phyloP scores from a whole-genome alignment of 1,140 invertebrate genomes.

The Aphidius gifuensis region DNA sequence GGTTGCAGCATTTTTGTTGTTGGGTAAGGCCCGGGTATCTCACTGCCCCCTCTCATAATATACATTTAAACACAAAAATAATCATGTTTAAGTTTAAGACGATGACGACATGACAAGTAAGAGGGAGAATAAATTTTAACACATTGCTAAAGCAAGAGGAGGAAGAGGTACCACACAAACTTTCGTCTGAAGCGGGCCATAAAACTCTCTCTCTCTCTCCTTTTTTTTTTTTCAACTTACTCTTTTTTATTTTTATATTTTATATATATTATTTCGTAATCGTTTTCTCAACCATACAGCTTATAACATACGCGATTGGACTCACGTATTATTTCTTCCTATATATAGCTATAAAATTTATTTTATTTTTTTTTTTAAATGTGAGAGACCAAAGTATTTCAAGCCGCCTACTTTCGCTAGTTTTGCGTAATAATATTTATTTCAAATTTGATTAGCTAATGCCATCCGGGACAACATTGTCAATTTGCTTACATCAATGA shows the following conservation, averaged over 20 bases:
- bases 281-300: slow-evolving; percentile 33
- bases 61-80: background rate
- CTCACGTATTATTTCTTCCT: slow-evolving; percentile 35
- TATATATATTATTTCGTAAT: slow-evolving; percentile 34
- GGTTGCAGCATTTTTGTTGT: slow-evolving; percentile 15
- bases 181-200: slow-evolving; percentile 19
- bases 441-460: slow-evolving; percentile 34
- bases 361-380: background rate
- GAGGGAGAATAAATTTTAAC: background rate
- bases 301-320: slow-evolving; percentile 24
- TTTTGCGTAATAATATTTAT: slow-evolving; percentile 44
- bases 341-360: slow-evolving; percentile 24
- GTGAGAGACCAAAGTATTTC: slow-evolving; percentile 5
- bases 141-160: too few relatives aligned
- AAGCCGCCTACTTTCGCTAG: slow-evolving; percentile 46
- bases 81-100: slow-evolving; percentile 1
- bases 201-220: slow-evolving; percentile 36
- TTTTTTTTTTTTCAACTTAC: slow-evolving; percentile 2
- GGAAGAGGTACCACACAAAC: too few relatives aligned
- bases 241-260: slow-evolving; percentile 6
- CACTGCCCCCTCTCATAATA: background rate
- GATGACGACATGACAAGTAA: background rate
- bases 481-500: background rate
- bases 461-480: slow-evolving; percentile 15
- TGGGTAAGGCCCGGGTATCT: slow-evolving; percentile 18